These are phyloP conservation scores for Oenanthe melanoleuca DNA, from an alignment of 2,113 vertebrate genomes.

Conservation along the genomic window DNA sequence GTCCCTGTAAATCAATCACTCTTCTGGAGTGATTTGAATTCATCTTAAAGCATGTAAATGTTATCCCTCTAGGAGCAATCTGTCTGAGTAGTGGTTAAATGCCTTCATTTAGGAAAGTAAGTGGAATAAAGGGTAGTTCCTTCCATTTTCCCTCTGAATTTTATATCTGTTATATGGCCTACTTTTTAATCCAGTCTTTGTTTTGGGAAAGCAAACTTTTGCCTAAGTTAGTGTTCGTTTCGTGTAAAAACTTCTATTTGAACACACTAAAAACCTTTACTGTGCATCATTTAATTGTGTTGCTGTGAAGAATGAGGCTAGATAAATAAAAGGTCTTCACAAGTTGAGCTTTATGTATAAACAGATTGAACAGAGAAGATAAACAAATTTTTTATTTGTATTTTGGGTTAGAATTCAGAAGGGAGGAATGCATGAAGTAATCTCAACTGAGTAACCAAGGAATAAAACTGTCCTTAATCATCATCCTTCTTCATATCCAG, in stretches of 20 bases:
- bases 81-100: neutral
- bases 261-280: neutral
- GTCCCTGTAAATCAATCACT: neutral
- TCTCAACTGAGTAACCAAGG: neutral
- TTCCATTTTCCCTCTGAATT: neutral
- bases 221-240: neutral
- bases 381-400: neutral
- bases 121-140: neutral
- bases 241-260: neutral
- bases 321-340: neutral
- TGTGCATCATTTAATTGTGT: neutral
- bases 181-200: neutral
- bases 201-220: neutral
- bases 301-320: neutral
- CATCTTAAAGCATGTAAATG: neutral
- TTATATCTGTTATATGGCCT: neutral
- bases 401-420: neutral
- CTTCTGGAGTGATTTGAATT: neutral
- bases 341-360: neutral
- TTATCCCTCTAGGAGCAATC: neutral
- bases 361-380: neutral
- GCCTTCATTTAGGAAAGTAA: neutral
- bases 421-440: neutral
- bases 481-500: neutral
- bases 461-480: neutral